These are phyloP conservation scores for Leucozona laternaria DNA, from an alignment of 2,888 invertebrate species.

Conservation along the genomic window DNA sequence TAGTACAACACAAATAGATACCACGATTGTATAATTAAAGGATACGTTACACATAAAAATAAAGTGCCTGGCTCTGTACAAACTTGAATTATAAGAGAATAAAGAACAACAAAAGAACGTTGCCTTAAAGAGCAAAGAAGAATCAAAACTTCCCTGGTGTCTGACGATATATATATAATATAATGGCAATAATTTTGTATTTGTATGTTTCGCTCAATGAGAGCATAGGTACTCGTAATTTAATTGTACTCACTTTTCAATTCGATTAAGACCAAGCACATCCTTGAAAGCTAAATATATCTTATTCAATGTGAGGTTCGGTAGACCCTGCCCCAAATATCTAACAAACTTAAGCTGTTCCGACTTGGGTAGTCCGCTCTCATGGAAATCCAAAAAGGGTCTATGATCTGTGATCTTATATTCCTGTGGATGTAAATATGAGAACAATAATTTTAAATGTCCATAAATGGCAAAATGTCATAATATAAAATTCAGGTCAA, in stretches of 20 bases:
- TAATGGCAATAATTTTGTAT: neutral
- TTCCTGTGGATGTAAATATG: conserved; percentile 78
- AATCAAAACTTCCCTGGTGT: neutral
- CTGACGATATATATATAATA: neutral
- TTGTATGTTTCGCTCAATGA: neutral
- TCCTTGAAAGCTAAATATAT: conserved; percentile 83
- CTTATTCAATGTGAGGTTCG: conserved; percentile 83
- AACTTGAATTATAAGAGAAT: too few relatives aligned
- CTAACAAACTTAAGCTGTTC: conserved; percentile 84
- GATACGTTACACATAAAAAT: too few relatives aligned
- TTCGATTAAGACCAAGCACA: conserved; percentile 81
- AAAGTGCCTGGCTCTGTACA: too few relatives aligned
- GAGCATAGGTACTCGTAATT: conserved; percentile 6
- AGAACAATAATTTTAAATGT: conserved; percentile 32
- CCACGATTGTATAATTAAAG: too few relatives aligned
- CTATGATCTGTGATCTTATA: conserved; percentile 83
- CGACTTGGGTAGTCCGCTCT: conserved; percentile 83
- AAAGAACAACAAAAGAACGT: too few relatives aligned
- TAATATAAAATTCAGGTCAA: conserved; percentile 1
- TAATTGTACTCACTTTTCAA: conserved; percentile 81
- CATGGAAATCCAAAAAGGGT: conserved; percentile 84
- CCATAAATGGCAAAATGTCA: neutral
- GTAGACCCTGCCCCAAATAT: conserved; percentile 83
- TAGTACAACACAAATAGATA: too few relatives aligned
- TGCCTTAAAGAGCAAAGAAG: too few relatives aligned